phyloP scores from a whole-genome alignment of 2,113 vertebrate species.

The Myiozetetes cayanensis region DNA sequence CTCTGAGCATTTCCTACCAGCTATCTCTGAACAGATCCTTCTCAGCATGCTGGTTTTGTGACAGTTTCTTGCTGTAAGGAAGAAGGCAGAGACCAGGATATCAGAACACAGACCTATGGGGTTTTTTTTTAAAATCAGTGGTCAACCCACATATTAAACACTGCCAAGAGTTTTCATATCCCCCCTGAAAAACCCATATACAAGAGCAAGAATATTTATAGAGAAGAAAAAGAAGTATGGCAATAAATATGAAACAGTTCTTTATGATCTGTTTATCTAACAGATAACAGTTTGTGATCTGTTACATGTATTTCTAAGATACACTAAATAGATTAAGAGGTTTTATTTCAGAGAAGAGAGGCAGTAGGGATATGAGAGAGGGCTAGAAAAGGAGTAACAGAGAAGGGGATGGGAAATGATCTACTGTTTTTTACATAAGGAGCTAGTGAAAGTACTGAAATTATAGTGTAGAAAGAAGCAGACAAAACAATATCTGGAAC shows the following conservation, averaged over 20 bases:
- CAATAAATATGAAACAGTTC: neutral
- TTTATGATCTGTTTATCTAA: neutral
- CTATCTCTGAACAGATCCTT: neutral
- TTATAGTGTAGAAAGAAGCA: neutral
- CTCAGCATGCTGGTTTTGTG: neutral
- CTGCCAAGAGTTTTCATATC: neutral
- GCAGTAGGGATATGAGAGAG: neutral
- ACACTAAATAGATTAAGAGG: neutral
- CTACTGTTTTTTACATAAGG: neutral
- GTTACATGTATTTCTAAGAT: neutral
- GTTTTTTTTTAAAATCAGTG: neutral
- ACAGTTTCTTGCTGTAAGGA: neutral
- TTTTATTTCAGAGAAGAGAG: neutral
- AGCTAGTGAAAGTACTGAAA: neutral
- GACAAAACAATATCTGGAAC: neutral
- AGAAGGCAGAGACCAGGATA: neutral
- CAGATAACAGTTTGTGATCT: neutral
- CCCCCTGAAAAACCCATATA: neutral
- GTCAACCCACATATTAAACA: neutral
- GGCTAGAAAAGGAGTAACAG: neutral
- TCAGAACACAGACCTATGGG: neutral
- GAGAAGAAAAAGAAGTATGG: neutral
- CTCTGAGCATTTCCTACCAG: neutral
- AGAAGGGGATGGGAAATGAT: neutral
- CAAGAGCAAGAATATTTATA: neutral